Evolutionary conservation across 2,113 vertebrate genomes (phyloP), one percentile per base, ranked within the genome.

Genomic region (Deroptyus accipitrinus): DNA sequence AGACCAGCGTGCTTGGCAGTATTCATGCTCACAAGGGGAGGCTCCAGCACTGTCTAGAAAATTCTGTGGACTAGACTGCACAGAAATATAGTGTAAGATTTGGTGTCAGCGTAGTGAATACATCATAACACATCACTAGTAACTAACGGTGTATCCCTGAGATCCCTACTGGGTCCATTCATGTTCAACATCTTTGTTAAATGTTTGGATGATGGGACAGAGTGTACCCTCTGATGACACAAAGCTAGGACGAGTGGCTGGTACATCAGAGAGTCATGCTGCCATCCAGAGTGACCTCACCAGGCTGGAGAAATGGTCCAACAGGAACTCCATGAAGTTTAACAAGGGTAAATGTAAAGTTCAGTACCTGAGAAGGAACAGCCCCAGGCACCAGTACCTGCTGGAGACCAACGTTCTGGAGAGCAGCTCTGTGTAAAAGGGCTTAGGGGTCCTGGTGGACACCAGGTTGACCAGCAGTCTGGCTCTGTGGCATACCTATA

Each of bases 61-160:
- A 33, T 67, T 79, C 33, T 20, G 11, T 63, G 67, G 46, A 52
- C 30, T 55, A 23, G 18, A 39, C 15, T 41, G 10, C 51, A 63
- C 27, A 79, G 77, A 70, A 84, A 3, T 23, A 17, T 39, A 17
- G 42, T 57, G 11, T 63, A 83, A 79, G 3, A 80, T 79, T 51
- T 78, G 17, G 5, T 67, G 20, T 62, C 30, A 72, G 62, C 51
- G 57, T 2, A 39, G 23, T 51, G 28, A 61, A 51, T 75, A 6
- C 23, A 28, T 67, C 85, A 27, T 49, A 75, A 24, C 9, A 7
- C 39, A 42, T 77, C n/a, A 42, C 15, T 18, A 37, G 55, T n/a
- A 69, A 30, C 30, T 42, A 59, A 15, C 0, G 0, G 16, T 39
- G 11, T 59, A 17, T n/a, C 68, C n/a, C 51, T 63, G 39, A 46